Conservation (phyloP, 2,797 vertebrate species). For the Myotis planiceps region DNA sequence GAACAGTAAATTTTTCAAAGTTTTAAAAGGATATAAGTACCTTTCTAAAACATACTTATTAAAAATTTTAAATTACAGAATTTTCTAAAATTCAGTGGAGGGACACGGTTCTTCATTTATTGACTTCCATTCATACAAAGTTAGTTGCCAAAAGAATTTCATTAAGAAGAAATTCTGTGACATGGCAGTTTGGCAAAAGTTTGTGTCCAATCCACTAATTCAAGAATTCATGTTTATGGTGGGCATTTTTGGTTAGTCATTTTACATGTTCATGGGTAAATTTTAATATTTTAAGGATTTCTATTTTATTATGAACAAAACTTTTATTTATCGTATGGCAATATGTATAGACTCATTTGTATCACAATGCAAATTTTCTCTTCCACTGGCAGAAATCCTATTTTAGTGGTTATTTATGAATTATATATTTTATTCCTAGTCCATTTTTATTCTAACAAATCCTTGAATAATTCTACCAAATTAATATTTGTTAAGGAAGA, state of each 20-base stretch:
- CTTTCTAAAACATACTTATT: background rate
- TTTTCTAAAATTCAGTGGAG: background rate
- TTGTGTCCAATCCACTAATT: background rate
- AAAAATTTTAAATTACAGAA: background rate
- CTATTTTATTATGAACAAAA: background rate
- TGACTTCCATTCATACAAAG: background rate
- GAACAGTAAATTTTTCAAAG: background rate
- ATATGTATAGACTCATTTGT: background rate
- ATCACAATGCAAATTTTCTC: background rate
- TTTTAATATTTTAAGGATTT: background rate
- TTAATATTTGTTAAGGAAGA: background rate
- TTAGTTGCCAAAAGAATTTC: background rate
- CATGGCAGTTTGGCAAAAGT: background rate
- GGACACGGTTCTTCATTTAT: background rate
- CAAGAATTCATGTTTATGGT: background rate
- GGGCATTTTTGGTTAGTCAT: background rate
- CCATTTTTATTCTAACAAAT: background rate
- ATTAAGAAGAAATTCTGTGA: background rate
- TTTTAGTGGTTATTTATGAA: background rate
- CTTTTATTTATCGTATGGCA: background rate
- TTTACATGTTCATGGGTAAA: background rate
- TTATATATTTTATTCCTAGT: background rate
- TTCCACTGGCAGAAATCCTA: background rate
- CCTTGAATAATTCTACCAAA: background rate
- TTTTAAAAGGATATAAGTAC: background rate